Base-by-base conservation (phyloP, 2,797 vertebrate species). In the Loris lydekkerianus region DNA sequence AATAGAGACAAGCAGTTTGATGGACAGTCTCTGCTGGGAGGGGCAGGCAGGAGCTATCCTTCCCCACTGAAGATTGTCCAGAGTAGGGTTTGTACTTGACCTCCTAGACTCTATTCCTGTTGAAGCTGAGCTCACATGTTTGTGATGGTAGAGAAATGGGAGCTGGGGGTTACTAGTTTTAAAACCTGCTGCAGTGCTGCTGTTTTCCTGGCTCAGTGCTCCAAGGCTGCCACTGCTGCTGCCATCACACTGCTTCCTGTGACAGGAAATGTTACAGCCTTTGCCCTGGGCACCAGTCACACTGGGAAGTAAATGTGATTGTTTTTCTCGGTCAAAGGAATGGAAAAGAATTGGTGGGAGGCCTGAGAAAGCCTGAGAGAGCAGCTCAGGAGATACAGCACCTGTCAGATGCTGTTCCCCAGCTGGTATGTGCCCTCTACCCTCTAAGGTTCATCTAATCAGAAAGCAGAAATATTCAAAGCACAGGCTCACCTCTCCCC, bases 211-310 rank as follows among this genome's bases (percentile, higher is more conserved):
- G 94, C 84, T 83, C 15, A 0, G 65, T 67, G 81, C 91, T 96
- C 89, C 11, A 49, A 40, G 87, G 70, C 56, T 92, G 88, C 89
- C 65, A 63, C 43, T 70, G 86, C 78, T 27, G 14, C 60, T 10
- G 9, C 89, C 58, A 84, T 92, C 78, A 91, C 56, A 86, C 8
- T 69, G 77, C 93, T 94, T 96, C 83, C 84, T 76, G 8, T 76
- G 95, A 94, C 1, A 27, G 95, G 76, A 95, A 91, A 91, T 65
- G 91, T 49, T 91, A 75, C 25, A 89, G 95, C 91, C 75, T 95
- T 94, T 94, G 95, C 93, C 89, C 86, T 86, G 95, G 95, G 96
- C 84, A 95, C 91, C 80, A 93, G 93, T 82, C 89, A 78, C 73
- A 80, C 96, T 97, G 92, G 70, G 89, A 97, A 91, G 89, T 56